Base-by-base conservation (phyloP, 1,140 invertebrate genomes). In the Drosophila trapezifrons region DNA sequence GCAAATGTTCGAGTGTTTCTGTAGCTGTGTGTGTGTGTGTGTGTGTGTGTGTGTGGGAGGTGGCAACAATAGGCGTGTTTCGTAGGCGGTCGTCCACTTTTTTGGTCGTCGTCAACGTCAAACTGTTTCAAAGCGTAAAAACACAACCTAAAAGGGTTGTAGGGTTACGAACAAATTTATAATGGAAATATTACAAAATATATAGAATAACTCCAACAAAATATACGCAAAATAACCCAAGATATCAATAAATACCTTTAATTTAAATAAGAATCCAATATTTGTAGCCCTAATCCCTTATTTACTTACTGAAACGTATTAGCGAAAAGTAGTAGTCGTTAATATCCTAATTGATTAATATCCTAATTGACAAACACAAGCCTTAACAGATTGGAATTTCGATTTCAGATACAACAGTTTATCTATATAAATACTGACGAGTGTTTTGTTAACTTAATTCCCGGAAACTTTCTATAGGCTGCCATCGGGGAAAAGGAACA, bases 11-110 rank as follows among this genome's bases (percentile, higher is more conserved):
- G 59, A 66, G 42, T 65, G 63, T 40, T 64, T 46, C 49, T 15
- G 17, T 6, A 35, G 10, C 17, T 15, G 55, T 40, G 27, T 64
- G 58, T 54, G 18, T 59, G 55, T 46, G 37, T n/a, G 22, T 45
- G 42, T 42, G 17, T 47, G n/a, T n/a, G n/a, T n/a, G n/a, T n/a
- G n/a, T 62, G 35, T 49, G 32, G 49, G 40, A 57, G 64, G 65
- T 57, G 67, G 67, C 58, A 56, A 75, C 71, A 75, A 75, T 75
- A 75, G 72, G 72, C 72, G 72, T 64, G 58, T 51, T 75, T 74
- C 42, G 69, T 74, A 74, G 70, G 59, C 71, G 71, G 71, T 71
- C 66, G 55, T 74, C 35, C 69, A 74, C 42, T 62, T 74, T 55
- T 46, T 74, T 46, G 35, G 47, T 35, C 20, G 17, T 74, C 70